Percentiles rank a stretch among this genome's conserved stretches.
Evolutionary conservation across 2,797 vertebrate species (phyloP).

Genomic region (Poecile montanus): DNA sequence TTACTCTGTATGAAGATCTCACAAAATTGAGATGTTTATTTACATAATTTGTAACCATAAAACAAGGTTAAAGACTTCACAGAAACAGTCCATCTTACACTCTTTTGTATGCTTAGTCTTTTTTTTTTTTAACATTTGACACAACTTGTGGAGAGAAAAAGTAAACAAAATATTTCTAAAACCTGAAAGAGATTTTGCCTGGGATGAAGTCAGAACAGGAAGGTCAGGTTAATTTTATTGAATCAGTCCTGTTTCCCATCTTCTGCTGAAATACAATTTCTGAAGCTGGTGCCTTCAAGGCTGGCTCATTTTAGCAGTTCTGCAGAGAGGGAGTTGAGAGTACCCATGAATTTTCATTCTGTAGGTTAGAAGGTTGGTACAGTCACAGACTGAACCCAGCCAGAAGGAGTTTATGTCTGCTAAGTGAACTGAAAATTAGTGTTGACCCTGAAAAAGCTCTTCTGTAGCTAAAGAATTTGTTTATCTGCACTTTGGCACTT

Average conservation of each 20-base stretch:
- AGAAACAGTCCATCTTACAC: neutral
- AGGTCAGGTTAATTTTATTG: conserved; percentile 40
- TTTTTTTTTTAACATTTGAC: neutral
- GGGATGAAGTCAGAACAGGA: conserved; percentile 19
- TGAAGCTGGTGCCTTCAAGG: neutral
- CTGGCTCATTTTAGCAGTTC: neutral
- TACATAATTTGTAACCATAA: neutral
- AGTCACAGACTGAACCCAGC: neutral
- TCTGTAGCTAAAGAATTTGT: conserved; percentile 60
- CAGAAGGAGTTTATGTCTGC: conserved; percentile 1
- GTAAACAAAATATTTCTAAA: conserved; percentile 58
- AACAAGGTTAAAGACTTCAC: neutral
- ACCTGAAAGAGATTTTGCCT: conserved; percentile 38
- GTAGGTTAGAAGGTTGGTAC: neutral
- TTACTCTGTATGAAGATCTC: neutral
- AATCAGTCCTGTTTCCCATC: neutral
- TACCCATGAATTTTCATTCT: conserved; percentile 20
- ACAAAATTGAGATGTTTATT: neutral
- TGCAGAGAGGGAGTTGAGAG: neutral
- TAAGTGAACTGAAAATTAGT: conserved; percentile 64
- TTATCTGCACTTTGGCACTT: conserved; percentile 64
- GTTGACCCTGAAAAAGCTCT: conserved; percentile 67
- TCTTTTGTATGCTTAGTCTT: neutral
- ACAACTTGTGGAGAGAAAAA: neutral
- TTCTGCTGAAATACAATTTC: conserved; percentile 36